Conservation (phyloP, 2,113 vertebrate genomes). For the Marmota flaviventris region DNA sequence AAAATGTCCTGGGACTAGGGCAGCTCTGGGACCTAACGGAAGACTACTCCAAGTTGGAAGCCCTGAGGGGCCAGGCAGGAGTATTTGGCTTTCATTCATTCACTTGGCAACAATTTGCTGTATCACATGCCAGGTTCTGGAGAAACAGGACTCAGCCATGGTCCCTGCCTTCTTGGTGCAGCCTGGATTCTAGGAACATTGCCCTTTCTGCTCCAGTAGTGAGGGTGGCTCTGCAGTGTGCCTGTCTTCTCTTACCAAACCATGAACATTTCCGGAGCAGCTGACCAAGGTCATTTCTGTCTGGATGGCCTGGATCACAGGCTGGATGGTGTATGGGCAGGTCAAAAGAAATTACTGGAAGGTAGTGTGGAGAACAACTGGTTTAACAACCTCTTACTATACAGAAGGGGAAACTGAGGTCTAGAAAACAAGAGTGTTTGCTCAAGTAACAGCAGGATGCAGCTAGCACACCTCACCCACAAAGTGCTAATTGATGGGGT, state of each 20-base stretch:
- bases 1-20: neutral
- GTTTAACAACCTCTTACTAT: neutral
- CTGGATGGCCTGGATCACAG: neutral
- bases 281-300: neutral
- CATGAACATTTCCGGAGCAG: neutral
- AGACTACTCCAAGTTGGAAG: neutral
- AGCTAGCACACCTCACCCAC: neutral
- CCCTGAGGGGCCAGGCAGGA: neutral
- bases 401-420: neutral
- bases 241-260: neutral
- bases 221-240: neutral
- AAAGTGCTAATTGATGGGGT: neutral
- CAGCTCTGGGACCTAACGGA: neutral
- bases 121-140: neutral
- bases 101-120: neutral
- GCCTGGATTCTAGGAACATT: neutral
- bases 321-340: neutral
- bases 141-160: neutral
- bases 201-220: neutral
- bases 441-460: neutral
- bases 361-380: neutral
- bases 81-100: neutral
- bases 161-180: neutral
- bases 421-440: neutral
- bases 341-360: neutral